Evolutionary conservation across 2,113 vertebrate genomes (phyloP), one percentile per base, ranked within the genome.

Genomic region (Laticauda colubrina): DNA sequence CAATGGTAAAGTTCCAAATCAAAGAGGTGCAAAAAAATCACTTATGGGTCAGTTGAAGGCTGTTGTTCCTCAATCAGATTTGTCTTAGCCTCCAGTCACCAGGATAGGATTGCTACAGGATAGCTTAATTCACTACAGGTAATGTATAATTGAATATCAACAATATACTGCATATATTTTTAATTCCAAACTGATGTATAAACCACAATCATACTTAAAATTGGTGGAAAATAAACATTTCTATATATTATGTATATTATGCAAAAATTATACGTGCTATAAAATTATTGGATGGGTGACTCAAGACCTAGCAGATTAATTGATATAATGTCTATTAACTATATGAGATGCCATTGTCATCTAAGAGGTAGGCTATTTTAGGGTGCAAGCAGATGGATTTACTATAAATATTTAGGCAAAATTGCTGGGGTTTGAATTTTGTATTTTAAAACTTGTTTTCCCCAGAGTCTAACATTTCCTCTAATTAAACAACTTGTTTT

Each of bases 401-500:
- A 61, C 55, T 54, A 89, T 94, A 85, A 43, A 90, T 88, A 55
- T 34, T 92, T 86, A 94, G 85, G 95, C 95, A 55, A 94, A 20
- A 61, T 86, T 94, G 95, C 39, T 95, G 96, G 92, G 93, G 61
- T 10, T 93, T 94, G 92, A 75, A 95, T 86, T 26, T 55, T 92
- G 81, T 90, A 43, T 85, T 92, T 88, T n/a, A 93, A 26, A 2
- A 85, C 85, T 56, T 91, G 93, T 92, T 85, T 0, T 95, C 95
- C 94, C 95, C 86, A 95, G 45, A 89, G 88, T 93, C 90, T 96
- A 11, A 9, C 93, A 96, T 92, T 85, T 85, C 95, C 95, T 94
- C 89, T 95, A 92, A 94, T 95, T 95, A 96, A 95, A 94, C 92
- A 95, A 85, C 94, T 97, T 91, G 93, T 57, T 96, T 97, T 95